Evolutionary conservation across 2,113 vertebrate genomes (phyloP).

Genomic region (Beaufortia kweichowensis): DNA sequence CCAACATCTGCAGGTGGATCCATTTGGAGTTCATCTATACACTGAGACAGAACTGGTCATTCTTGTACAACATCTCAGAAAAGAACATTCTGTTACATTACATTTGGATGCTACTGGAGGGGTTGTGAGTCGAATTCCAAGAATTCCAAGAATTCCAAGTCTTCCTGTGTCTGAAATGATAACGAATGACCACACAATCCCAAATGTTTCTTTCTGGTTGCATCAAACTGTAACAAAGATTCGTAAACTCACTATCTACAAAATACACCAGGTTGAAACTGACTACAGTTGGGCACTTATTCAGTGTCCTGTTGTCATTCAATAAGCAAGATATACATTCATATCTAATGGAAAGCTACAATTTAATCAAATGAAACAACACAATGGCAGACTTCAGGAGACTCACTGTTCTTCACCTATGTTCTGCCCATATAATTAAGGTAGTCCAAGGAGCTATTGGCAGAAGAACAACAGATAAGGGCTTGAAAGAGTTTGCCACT

Average conservation of each 20-base stretch:
- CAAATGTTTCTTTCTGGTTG: neutral
- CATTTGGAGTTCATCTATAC: neutral
- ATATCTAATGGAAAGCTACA: neutral
- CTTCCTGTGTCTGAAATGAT: neutral
- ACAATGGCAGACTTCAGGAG: neutral
- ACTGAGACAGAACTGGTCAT: neutral
- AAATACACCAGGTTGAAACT: too few species aligned
- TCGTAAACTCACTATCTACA: neutral
- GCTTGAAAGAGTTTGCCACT: neutral
- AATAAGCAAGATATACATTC: too few species aligned
- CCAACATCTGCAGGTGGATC: neutral
- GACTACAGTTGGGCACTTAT: too few species aligned
- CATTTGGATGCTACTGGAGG: constrained; percentile 13
- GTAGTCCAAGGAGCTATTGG: neutral
- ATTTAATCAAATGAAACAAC: neutral
- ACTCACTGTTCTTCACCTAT: neutral
- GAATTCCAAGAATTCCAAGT: neutral
- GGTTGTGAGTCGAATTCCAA: neutral
- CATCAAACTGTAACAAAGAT: neutral
- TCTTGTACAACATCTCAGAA: neutral
- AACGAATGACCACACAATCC: neutral
- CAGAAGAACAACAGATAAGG: neutral
- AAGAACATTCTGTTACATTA: neutral
- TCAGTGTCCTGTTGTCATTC: too few species aligned
- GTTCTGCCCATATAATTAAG: neutral